Evolutionary conservation across 30 jellyfish, hydroid and myxozoan species (phyloP), one percentile per base, ranked within the genome.

Genomic region (Rhopilema esculentum): DNA sequence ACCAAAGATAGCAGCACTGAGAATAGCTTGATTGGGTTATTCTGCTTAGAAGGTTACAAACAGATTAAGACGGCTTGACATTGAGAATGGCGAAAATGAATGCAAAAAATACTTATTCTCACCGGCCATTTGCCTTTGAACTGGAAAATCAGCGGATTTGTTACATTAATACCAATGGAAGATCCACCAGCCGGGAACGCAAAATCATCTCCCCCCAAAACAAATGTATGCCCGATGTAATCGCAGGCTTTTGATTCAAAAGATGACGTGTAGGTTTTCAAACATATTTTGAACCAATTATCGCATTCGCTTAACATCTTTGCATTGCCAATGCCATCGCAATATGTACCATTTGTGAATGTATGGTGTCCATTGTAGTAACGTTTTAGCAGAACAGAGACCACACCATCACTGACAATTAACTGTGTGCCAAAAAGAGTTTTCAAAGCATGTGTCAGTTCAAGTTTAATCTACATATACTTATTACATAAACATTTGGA

Each of bases 231-330:
- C 18, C 65, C 67, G 19, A 20, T 9, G 75, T 76, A 84, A 16
- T 82, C 85, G 49, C 98, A 93, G 30, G 82, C 78, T 22, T 65
- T 28, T 16, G 17, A 27, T 1, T 64, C 31, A 31, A 72, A 57
- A 8, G 77, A 49, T 28, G 65, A 48, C 22, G 93, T 87, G 68
- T 63, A 76, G 69, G 27, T 77, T 31, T 82, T 81, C 89, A 93
- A 49, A 88, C 98, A 83, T n/a, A 93, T 22, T 25, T 64, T 82
- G 69, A 93, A 77, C 98, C 98, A 93, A 40, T 62, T 77, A 62
- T 93, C 98, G 49, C 98, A 93, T 1, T 83, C 79, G 24, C 80
- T 75, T 8, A 16, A 17, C 24, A 23, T 27, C 26, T 21, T 40
- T 66, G 31, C 23, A n/a, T 29, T 53, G 1, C 48, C 49, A 21